Evolutionary conservation across 2,797 vertebrate species (phyloP), one percentile per base, ranked within the genome.

Genomic region (Cynodonichthys magdalenae): DNA sequence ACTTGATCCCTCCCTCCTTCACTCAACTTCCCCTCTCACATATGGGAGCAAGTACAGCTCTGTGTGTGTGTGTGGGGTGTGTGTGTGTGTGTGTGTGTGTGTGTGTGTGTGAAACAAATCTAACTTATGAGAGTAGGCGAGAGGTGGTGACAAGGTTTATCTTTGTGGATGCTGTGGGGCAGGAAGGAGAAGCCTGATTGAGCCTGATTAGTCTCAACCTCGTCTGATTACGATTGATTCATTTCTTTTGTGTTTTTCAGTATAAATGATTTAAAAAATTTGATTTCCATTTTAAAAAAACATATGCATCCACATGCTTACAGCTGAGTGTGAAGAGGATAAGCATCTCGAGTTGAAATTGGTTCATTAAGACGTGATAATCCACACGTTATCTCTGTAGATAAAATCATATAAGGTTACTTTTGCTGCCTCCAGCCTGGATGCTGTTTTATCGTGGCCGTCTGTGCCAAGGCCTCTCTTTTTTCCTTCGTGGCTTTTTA

Each of bases 1-100:
- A 82, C 80, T 83, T 81, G 85, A 87, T 84, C 88, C 85, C 87
- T 82, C 83, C 86, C 70, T 86, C 77, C 57, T 75, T 81, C 80
- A 67, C 80, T 79, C 83, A 71, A 78, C 83, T 68, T 72, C 79
- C 81, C 79, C 77, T 82, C 80, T 66, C 83, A 86, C 85, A 89
- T 89, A 87, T 90, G 87, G 85, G 81, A 90, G 81, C 79, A 83
- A 86, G 86, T 79, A 82, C 48, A 77, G 72, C 60, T 74, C 70
- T 61, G 69, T 75, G 64, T 50, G 55, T 63, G 44, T 50, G 48
- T 59, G 50, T 54, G 62, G 28, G 63, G 60, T 60, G 59, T 50
- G 69, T 63, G 47, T 59, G 68, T 20, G 17, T 34, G 50, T n/a
- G 50, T 14, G 31, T 15, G 52, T 14, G 51, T 19, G 51, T 19